Evolutionary conservation across 1,140 invertebrate species (phyloP).

Genomic region (Drosophila lacteicornis): DNA sequence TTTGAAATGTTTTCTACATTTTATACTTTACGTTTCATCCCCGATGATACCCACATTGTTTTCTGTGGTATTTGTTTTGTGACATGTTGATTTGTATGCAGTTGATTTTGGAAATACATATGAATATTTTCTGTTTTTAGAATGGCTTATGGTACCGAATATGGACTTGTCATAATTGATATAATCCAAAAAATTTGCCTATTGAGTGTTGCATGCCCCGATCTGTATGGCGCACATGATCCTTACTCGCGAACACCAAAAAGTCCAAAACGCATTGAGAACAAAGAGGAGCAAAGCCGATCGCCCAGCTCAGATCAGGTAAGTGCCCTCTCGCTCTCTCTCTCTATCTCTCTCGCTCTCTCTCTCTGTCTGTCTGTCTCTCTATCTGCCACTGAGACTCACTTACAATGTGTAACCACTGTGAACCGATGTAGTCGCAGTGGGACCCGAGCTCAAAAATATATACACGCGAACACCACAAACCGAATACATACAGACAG

Average conservation of each 20-base stretch:
- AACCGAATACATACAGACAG: conserved; percentile 9
- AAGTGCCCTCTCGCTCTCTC: conserved; percentile 78
- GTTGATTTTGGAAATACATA: conserved; percentile 71
- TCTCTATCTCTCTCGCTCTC: conserved; percentile 23
- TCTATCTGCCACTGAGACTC: conserved; percentile 40
- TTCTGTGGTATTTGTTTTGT: conserved; percentile 29
- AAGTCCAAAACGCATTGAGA: conserved; percentile 90
- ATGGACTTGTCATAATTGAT: conserved; percentile 97
- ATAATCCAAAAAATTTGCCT: conserved; percentile 96
- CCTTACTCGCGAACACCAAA: conserved; percentile 94
- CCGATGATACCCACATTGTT: conserved; percentile 1
- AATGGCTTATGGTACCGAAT: conserved; percentile 98
- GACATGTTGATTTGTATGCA: conserved; percentile 60
- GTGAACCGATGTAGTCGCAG: conserved; percentile 15
- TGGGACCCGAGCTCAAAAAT: conserved; percentile 13
- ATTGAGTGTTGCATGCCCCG: conserved; percentile 92
- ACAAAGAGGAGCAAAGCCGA: conserved; percentile 90
- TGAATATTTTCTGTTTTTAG: conserved; percentile 86
- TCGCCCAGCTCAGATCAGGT: conserved; percentile 97
- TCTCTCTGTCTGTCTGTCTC: conserved; percentile 33
- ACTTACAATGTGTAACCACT: conserved; percentile 5
- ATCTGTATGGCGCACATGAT: conserved; percentile 95
- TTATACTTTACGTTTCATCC: conserved; percentile 8
- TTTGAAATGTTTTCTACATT: conserved; percentile 1
- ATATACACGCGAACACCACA: conserved; percentile 16